Conservation (phyloP, 2,888 invertebrate genomes). For the Polietes domitor region DNA sequence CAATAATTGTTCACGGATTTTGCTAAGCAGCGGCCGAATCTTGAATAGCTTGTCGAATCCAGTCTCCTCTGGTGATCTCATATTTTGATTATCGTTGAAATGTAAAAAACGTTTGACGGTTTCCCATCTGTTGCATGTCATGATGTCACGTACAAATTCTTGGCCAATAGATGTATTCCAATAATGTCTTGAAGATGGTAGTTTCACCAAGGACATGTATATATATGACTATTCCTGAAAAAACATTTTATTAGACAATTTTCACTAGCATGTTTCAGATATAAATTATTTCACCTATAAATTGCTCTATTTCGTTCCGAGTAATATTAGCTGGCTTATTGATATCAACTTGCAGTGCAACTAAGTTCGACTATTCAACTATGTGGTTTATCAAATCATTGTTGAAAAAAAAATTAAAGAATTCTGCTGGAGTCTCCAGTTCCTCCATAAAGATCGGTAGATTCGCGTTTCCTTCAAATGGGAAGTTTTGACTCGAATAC, state of each 20-base stretch:
- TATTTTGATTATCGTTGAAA: constrained; percentile 59
- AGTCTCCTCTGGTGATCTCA: constrained; percentile 30
- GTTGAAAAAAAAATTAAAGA: no score
- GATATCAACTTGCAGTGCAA: background rate
- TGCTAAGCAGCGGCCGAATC: constrained; percentile 55
- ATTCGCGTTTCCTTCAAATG: no score
- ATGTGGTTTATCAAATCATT: no score
- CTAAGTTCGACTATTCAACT: no score
- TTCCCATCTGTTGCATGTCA: constrained; percentile 53
- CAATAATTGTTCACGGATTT: constrained; percentile 59
- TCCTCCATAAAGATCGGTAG: no score
- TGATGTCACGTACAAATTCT: constrained; percentile 41
- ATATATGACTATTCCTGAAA: constrained; percentile 16
- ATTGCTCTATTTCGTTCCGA: background rate
- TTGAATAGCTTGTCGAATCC: constrained; percentile 53
- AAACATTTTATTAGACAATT: background rate
- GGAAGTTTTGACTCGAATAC: no score
- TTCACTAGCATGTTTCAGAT: background rate
- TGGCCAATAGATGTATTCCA: constrained; percentile 52
- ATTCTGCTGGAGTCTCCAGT: no score
- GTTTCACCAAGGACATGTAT: constrained; percentile 38
- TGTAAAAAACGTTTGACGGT: constrained; percentile 58
- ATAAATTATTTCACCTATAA: no score
- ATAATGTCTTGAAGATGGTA: constrained; percentile 48
- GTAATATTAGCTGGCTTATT: background rate